phyloP scores from a whole-genome alignment of 1,140 invertebrate species.

The Tyrophagus putrescentiae region DNA sequence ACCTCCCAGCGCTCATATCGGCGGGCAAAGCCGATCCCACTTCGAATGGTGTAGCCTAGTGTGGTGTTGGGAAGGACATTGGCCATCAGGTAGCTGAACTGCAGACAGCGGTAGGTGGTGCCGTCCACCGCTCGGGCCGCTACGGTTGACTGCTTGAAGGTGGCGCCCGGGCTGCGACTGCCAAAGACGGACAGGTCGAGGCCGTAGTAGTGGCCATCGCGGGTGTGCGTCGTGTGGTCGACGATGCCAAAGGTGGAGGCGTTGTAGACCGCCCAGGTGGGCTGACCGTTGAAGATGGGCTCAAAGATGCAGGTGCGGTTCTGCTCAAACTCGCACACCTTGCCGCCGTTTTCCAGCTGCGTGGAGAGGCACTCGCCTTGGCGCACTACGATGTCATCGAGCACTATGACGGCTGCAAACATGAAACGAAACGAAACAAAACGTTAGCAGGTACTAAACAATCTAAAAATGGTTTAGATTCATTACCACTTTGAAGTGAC shows the following conservation, averaged over 20 bases:
- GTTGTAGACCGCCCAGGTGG: neutral
- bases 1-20: constrained; percentile 3
- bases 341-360: neutral
- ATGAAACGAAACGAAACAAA: too few relatives aligned
- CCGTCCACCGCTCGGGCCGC: too few relatives aligned
- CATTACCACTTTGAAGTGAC: too few relatives aligned
- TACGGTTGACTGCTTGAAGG: too few relatives aligned
- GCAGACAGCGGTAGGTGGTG: constrained; percentile 2
- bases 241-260: neutral
- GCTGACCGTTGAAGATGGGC: neutral
- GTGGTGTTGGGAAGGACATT: neutral
- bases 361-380: neutral
- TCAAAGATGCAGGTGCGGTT: neutral
- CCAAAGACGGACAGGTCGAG: too few relatives aligned
- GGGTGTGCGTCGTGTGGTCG: neutral
- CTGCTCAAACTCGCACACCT: constrained; percentile 1
- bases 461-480: too few relatives aligned
- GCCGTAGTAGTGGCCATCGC: neutral
- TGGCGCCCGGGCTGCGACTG: too few relatives aligned
- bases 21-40: neutral
- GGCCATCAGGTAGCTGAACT: neutral
- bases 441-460: too few relatives aligned
- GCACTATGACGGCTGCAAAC: too few relatives aligned
- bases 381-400: neutral
- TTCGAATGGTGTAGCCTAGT: neutral